Evolutionary conservation across 2,888 invertebrate genomes (phyloP), one percentile per base, ranked within the genome.

Genomic region (Leistus spinibarbis): DNA sequence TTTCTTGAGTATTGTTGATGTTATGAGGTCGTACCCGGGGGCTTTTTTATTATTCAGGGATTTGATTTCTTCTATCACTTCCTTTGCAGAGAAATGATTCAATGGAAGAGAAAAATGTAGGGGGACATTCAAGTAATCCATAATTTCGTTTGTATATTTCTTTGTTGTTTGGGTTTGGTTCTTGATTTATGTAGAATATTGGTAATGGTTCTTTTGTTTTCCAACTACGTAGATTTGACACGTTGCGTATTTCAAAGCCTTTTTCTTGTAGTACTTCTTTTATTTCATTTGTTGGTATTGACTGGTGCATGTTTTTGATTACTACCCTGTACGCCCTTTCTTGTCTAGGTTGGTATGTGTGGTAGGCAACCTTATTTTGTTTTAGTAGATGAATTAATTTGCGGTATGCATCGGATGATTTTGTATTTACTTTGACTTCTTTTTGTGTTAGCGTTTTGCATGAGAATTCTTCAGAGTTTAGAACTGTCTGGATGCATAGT

Each of bases 21-120:
- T 80, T 1, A 82, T 80, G 27, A 79, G 68, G 60, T 81, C 81
- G 27, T 76, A 77, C 1, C 80, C 80, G 9, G 80, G 77, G n/a
- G n/a, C n/a, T n/a, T n/a, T n/a, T n/a, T n/a, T n/a, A n/a, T n/a
- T n/a, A n/a, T n/a, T n/a, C n/a, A n/a, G n/a, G n/a, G n/a, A n/a
- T n/a, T n/a, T n/a, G n/a, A n/a, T n/a, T n/a, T n/a, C n/a, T n/a
- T n/a, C n/a, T n/a, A n/a, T n/a, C n/a, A n/a, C n/a, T n/a, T n/a
- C n/a, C n/a, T n/a, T n/a, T n/a, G n/a, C n/a, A n/a, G 54, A 69
- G 10, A 76, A 13, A n/a, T n/a, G 63, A 63, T 73, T 67, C 9
- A 60, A 23, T 10, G 73, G 74, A 53, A 68, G 64, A 54, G 54
- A 17, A 69, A 77, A 69, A 66, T 76, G 76, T 53, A 63, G n/a